Percentiles rank a stretch among this genome's conserved stretches.
phyloP scores from a whole-genome alignment of 2,888 invertebrate species.

The Vandiemenella viatica region DNA sequence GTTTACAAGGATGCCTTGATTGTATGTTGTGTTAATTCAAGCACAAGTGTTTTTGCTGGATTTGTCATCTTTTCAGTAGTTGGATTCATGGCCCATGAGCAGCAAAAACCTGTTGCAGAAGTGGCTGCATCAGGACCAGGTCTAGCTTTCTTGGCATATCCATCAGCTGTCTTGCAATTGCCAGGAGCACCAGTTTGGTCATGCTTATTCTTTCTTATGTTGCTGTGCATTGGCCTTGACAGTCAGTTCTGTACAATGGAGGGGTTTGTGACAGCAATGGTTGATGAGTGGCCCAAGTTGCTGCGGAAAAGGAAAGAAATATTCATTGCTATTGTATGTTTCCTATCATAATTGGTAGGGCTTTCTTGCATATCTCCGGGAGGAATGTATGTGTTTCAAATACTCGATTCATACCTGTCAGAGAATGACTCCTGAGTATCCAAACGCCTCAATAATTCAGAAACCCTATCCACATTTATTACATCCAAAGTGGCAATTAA shows the following conservation, averaged over 20 bases:
- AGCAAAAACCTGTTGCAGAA: slow-evolving; percentile 78
- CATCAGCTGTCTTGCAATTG: slow-evolving; percentile 78
- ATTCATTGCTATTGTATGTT: slow-evolving; percentile 85
- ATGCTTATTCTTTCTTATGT: slow-evolving; percentile 85
- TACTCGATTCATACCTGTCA: slow-evolving; percentile 97
- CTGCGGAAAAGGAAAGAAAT: slow-evolving; percentile 79
- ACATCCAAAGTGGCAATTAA: too few species aligned
- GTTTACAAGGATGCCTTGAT: slow-evolving; percentile 90
- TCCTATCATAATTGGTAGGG: slow-evolving; percentile 87
- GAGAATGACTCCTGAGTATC: too few species aligned
- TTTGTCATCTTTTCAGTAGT: slow-evolving; percentile 90
- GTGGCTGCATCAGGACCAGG: slow-evolving; percentile 91
- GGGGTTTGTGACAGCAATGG: slow-evolving; percentile 95
- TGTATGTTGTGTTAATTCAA: slow-evolving; percentile 79
- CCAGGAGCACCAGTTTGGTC: slow-evolving; percentile 86
- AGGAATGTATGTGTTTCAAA: slow-evolving; percentile 98
- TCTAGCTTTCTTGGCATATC: slow-evolving; percentile 79
- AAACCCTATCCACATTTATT: too few species aligned
- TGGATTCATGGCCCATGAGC: slow-evolving; percentile 89
- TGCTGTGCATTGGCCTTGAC: slow-evolving; percentile 77
- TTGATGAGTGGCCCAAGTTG: slow-evolving; percentile 90
- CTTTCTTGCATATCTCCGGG: slow-evolving; percentile 87
- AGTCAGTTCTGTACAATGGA: slow-evolving; percentile 97
- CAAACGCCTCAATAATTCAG: too few species aligned
- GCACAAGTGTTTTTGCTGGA: slow-evolving; percentile 87